Evolutionary conservation across 2,113 vertebrate genomes (phyloP).

Genomic region (Natator depressus): DNA sequence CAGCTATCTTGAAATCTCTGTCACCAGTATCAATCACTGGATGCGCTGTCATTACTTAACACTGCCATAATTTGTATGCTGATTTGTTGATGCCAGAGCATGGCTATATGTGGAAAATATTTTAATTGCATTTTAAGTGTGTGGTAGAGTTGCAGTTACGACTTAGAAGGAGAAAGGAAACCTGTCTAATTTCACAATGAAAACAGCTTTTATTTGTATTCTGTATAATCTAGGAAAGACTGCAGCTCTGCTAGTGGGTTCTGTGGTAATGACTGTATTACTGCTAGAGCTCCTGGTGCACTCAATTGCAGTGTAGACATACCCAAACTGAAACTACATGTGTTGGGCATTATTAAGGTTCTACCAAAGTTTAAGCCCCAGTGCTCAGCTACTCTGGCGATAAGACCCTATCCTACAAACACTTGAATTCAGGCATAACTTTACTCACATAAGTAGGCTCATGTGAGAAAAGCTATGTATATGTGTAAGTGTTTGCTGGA

Average conservation of each 20-base stretch:
- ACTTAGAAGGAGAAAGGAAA: neutral
- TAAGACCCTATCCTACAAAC: neutral
- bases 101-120: constrained; percentile 25
- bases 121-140: constrained; percentile 40
- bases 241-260: neutral
- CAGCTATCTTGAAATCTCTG: constrained; percentile 26
- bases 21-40: neutral
- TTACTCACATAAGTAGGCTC: neutral
- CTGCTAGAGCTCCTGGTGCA: neutral
- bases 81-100: constrained; percentile 9
- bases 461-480: neutral
- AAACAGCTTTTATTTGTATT: neutral
- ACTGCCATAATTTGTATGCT: constrained; percentile 2
- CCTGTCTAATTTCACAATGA: neutral
- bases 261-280: neutral
- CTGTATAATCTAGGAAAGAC: neutral
- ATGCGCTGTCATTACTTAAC: constrained; percentile 29
- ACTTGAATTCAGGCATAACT: neutral
- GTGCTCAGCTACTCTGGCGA: no score
- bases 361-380: neutral
- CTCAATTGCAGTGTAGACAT: neutral
- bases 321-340: neutral
- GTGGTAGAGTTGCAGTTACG: neutral
- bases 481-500: no score
- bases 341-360: neutral